Conservation (phyloP, 64 coral and sea anemone species). For the Montipora cactus region DNA sequence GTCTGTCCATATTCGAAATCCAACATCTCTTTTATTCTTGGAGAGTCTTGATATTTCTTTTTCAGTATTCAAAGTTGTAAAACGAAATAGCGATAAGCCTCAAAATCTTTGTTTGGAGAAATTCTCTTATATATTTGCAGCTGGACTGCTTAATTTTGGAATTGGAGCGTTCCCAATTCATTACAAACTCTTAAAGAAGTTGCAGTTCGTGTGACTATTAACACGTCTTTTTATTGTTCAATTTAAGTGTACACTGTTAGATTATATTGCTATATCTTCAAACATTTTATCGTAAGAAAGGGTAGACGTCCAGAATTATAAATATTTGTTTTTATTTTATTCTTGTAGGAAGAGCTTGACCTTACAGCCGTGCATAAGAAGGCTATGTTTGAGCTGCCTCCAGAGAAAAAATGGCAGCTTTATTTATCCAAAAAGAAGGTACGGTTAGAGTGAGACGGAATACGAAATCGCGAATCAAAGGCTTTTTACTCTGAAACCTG, state of each 20-base stretch:
- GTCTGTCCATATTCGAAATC: neutral
- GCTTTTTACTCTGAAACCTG: neutral
- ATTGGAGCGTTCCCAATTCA: neutral
- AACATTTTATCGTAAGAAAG: neutral
- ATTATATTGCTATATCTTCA: neutral
- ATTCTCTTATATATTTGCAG: neutral
- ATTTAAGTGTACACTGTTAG: neutral
- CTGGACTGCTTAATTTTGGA: neutral
- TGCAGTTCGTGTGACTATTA: neutral
- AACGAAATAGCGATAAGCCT: neutral
- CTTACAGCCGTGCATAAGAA: slow-evolving; percentile 93
- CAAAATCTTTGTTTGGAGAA: neutral
- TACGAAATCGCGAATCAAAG: neutral
- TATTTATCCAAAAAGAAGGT: slow-evolving; percentile 99
- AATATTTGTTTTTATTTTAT: slow-evolving; percentile 37
- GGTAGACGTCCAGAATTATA: slow-evolving; percentile 20
- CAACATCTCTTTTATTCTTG: neutral
- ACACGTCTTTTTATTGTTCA: neutral
- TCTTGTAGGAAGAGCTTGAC: slow-evolving; percentile 97
- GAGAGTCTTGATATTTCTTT: neutral
- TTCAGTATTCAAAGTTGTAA: neutral
- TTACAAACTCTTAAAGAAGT: neutral
- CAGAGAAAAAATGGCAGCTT: slow-evolving; percentile 99
- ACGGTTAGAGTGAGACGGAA: neutral
- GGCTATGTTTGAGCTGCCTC: slow-evolving; percentile 97